Percentiles rank a stretch among this genome's conserved stretches.
phyloP scores from a whole-genome alignment of 1,140 invertebrate genomes.

The Drosophila punjabiensis region DNA sequence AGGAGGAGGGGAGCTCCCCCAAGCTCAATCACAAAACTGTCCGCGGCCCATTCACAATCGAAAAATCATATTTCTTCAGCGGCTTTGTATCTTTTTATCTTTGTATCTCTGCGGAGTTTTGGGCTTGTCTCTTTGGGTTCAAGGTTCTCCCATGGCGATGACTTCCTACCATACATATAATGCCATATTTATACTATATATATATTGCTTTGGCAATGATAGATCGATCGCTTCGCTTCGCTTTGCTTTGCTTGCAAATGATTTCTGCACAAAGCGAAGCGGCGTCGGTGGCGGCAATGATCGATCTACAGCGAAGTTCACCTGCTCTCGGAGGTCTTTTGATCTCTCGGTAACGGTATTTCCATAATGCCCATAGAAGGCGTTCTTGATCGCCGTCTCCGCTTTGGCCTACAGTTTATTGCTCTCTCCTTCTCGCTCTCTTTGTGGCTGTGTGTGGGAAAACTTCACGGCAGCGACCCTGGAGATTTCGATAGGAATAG shows the following conservation, averaged over 20 bases:
- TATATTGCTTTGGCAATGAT: constrained; percentile 66
- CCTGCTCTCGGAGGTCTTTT: constrained; percentile 71
- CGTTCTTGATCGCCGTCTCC: constrained; percentile 50
- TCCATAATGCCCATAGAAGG: constrained; percentile 74
- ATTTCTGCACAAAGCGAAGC: constrained; percentile 58
- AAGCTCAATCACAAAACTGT: constrained; percentile 65
- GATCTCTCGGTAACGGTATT: constrained; percentile 74
- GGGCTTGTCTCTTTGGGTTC: constrained; percentile 51
- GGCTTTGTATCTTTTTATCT: constrained; percentile 27
- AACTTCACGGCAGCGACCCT: constrained; percentile 35
- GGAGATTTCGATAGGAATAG: constrained; percentile 20
- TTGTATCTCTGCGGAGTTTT: constrained; percentile 6
- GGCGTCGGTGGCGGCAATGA: constrained; percentile 26
- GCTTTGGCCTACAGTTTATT: constrained; percentile 54
- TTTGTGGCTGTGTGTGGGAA: constrained; percentile 35
- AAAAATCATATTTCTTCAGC: constrained; percentile 64
- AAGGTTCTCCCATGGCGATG: constrained; percentile 71
- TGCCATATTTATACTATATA: constrained; percentile 4
- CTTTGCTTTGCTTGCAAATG: constrained; percentile 59
- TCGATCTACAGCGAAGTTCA: constrained; percentile 50
- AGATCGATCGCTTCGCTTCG: constrained; percentile 51
- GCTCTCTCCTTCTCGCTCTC: constrained; percentile 21
- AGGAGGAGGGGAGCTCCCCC: neutral
- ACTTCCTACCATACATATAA: constrained; percentile 65
- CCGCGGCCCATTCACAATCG: constrained; percentile 70